Evolutionary conservation across 2,797 vertebrate species (phyloP), one percentile per base, ranked within the genome.

Genomic region (Taeniopygia guttata): DNA sequence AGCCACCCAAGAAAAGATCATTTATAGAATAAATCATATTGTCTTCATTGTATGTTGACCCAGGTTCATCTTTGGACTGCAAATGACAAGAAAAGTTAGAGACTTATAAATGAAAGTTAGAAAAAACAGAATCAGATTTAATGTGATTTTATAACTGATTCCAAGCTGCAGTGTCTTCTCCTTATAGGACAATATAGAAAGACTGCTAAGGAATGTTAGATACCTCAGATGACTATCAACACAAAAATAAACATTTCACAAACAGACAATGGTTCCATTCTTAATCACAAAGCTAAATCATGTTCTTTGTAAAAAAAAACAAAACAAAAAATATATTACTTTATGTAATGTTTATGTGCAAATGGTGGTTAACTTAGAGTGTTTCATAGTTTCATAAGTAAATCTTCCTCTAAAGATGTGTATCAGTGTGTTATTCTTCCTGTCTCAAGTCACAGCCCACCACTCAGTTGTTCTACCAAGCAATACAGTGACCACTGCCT

Each of bases 1-100:
- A 96, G 72, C 97, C 97, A 58, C 96, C 97, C 79, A 97, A 89
- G 60, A 97, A 96, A 73, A 97, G 95, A 59, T 96, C 93, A 1
- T 90, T 96, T 85, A 97, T 95, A 64, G 96, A 96, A 78, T 94
- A 79, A 83, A 95, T 73, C 96, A 97, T 90, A 72, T 97, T 97
- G 20, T 98, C 96, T 74, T 97, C 96, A 7, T 79, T 92, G 76
- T 96, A 97, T 17, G 96, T 97, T 76, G 96, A 96, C 32, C 54
- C 68, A 19, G 94, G 95, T 43, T 95, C 80, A 16, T 81, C 91
- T 75, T 14, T 59, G 54, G 94, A 87, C 97, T 97, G 74, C 16
- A 92, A 70, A 89, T 49, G 5, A 26, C 26, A 63, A 34, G 26
- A 76, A 36, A 38, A 80, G 23, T 27, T 64, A 84, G 48, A 90